These are phyloP conservation scores for Tragelaphus scriptus DNA, from an alignment of 2,113 vertebrate species.

Conservation along the genomic window DNA sequence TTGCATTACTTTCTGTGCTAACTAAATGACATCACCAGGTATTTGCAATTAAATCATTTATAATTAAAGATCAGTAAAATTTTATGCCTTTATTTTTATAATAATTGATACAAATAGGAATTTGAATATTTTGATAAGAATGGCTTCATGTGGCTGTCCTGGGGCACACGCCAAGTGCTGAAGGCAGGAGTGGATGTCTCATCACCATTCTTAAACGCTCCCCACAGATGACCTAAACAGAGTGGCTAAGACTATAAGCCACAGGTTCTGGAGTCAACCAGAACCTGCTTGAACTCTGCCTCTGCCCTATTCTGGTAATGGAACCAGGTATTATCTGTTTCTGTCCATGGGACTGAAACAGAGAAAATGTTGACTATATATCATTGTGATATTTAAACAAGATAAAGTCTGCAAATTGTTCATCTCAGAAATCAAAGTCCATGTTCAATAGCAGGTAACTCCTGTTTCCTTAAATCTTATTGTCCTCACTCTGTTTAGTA, in stretches of 20 bases:
- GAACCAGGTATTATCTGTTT: not conserved
- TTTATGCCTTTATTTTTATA: not conserved
- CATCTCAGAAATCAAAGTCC: not conserved
- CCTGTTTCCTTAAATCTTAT: not conserved
- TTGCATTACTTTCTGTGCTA: not conserved
- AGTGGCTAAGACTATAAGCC: not conserved
- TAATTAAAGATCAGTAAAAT: not conserved
- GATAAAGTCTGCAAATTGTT: not conserved
- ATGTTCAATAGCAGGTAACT: not conserved
- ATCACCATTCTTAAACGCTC: not conserved
- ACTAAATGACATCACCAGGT: not conserved
- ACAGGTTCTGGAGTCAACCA: not conserved
- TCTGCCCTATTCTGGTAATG: not conserved
- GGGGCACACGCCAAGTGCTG: rapidly evolving
- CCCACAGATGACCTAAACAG: not conserved
- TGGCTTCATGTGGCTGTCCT: not conserved
- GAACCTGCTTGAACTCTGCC: not conserved
- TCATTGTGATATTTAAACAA: not conserved
- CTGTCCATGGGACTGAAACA: no score
- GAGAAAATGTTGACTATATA: not conserved
- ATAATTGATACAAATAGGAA: not conserved
- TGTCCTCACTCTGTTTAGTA: not conserved
- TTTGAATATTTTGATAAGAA: not conserved
- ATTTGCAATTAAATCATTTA: not conserved
- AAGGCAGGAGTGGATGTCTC: rapidly evolving